Conservation (phyloP, 2,888 invertebrate species). For the Lithophane ornitopus region DNA sequence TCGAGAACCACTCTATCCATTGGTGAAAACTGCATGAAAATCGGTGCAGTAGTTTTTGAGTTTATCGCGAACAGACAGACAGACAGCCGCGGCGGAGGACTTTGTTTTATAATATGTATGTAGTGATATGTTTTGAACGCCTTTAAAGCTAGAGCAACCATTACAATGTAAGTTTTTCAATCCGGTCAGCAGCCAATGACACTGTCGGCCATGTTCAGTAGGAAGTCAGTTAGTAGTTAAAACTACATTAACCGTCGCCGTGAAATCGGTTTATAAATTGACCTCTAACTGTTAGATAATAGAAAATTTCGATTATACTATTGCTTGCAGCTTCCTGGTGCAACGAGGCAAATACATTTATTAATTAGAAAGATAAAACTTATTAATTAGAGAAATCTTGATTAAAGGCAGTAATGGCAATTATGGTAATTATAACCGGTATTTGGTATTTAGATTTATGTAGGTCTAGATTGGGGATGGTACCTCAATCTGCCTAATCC, state of each 20-base stretch:
- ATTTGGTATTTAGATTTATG: background rate
- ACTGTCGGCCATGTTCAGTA: constrained; percentile 19
- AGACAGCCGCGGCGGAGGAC: too few species aligned
- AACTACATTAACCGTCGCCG: constrained; percentile 30
- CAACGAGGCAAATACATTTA: constrained; percentile 2
- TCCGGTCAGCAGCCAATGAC: constrained; percentile 4
- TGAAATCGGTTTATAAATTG: constrained; percentile 55
- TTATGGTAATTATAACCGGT: background rate
- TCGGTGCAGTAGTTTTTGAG: too few species aligned
- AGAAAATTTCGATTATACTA: constrained; percentile 53
- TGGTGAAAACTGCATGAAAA: too few species aligned
- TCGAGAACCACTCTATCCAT: too few species aligned
- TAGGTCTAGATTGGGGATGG: background rate
- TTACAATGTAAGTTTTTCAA: constrained; percentile 5
- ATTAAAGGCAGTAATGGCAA: background rate
- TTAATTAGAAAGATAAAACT: constrained; percentile 22
- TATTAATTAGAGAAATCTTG: background rate
- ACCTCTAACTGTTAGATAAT: constrained; percentile 59
- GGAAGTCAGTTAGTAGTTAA: constrained; percentile 43
- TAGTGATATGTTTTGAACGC: background rate
- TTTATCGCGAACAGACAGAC: too few species aligned
- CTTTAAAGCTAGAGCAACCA: background rate
- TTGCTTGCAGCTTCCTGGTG: constrained; percentile 48
- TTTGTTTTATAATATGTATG: too few species aligned
- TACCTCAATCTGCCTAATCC: background rate